Conservation (phyloP, 2,888 invertebrate genomes). For the Drosophila nigritarsus region DNA sequence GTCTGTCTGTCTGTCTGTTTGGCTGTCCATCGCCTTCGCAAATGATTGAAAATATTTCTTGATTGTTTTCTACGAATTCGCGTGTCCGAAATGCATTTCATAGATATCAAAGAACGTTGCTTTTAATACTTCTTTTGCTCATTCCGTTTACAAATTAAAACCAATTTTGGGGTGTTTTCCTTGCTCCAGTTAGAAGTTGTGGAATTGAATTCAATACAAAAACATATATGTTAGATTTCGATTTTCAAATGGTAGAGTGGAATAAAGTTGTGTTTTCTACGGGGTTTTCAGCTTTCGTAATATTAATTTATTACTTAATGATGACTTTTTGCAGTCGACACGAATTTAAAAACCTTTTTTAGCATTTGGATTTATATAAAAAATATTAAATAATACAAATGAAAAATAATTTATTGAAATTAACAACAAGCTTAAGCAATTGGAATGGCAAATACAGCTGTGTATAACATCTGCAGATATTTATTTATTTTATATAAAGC, state of each 20-base stretch:
- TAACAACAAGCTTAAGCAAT: not conserved
- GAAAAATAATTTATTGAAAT: not conserved
- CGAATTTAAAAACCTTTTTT: fast-evolving
- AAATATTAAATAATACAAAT: not conserved
- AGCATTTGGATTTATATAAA: not conserved
- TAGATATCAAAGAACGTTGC: conserved; percentile 50
- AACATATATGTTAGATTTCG: not conserved
- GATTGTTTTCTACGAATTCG: conserved; percentile 69
- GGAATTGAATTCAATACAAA: not conserved
- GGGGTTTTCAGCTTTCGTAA: not conserved
- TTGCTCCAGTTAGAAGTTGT: not conserved
- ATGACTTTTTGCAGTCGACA: not conserved
- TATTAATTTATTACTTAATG: not conserved
- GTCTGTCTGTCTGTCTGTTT: conserved; percentile 17
- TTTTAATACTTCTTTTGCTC: conserved; percentile 34
- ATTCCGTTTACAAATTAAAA: conserved; percentile 3
- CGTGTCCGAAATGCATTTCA: conserved; percentile 64
- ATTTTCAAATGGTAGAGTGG: not conserved
- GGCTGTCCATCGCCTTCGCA: conserved; percentile 14
- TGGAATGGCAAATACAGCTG: not conserved
- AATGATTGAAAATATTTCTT: conserved; percentile 78
- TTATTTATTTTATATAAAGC: not conserved
- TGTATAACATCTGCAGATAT: not conserved
- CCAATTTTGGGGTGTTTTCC: conserved; percentile 7
- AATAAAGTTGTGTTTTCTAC: not conserved